phyloP scores from a whole-genome alignment of 2,113 vertebrate genomes.

The Neolamprologus devosi region DNA sequence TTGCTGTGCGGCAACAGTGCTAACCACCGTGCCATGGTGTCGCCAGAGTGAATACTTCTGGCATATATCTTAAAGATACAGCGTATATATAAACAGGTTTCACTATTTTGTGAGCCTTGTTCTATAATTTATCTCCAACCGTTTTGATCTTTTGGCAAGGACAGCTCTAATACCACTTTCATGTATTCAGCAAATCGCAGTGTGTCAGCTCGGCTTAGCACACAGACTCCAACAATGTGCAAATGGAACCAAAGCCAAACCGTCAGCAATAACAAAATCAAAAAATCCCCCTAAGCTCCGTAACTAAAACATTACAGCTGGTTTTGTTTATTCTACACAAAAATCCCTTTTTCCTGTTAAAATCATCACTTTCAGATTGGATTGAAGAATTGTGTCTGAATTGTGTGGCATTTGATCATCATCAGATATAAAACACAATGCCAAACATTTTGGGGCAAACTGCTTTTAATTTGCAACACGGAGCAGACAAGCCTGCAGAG shows the following conservation, averaged over 20 bases:
- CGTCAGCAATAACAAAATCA: not conserved
- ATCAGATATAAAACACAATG: not conserved
- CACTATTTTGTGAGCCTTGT: not conserved
- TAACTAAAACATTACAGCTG: not conserved
- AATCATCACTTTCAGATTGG: not conserved
- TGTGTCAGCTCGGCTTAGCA: not conserved
- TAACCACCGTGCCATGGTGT: no score
- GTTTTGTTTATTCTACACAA: not conserved
- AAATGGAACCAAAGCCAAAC: not conserved
- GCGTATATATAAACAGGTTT: fast-evolving
- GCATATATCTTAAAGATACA: fast-evolving
- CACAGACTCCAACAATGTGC: not conserved
- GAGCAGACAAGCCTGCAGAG: not conserved
- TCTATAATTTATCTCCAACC: not conserved
- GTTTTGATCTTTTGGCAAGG: not conserved
- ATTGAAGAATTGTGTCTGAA: not conserved
- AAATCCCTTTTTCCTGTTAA: not conserved
- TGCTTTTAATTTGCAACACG: conserved; percentile 18
- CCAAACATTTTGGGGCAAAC: not conserved
- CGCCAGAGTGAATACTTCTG: fast-evolving
- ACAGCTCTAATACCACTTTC: not conserved
- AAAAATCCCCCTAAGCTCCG: not conserved
- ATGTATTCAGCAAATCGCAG: not conserved
- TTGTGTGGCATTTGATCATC: not conserved
- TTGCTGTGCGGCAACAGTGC: no score